Evolutionary conservation across 2,888 invertebrate genomes (phyloP), one percentile per base, ranked within the genome.

Genomic region (Sarcophaga caerulescens): DNA sequence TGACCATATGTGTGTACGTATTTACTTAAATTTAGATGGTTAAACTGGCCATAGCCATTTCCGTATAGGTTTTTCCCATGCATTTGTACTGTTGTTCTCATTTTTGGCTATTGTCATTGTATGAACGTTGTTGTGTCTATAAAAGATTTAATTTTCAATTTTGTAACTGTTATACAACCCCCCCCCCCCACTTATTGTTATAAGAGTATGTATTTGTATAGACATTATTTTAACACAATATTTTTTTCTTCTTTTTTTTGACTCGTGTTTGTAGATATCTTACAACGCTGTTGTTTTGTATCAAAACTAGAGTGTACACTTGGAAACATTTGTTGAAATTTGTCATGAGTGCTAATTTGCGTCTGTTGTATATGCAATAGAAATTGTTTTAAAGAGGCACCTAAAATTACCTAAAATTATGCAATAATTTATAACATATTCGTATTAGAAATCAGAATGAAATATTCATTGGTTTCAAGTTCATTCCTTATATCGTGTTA

Each of bases 151-250:
- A 52, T 52, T 52, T 17, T 5, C 52, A 17, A 52, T 14, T 52
- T 52, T 52, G 52, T 52, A 52, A 17, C 12, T 52, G 52, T 52
- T 52, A 52, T 52, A 8, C 35, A 0, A 1, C 2, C 35, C 1
- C 35, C 35, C 2, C 8, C 2, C 35, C 1, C 35, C 8, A 1
- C 2, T 8, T 10, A 14, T 52, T 52, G 52, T 52, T 52, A 2
- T 52, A 52, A 57, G n/a, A 11, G 25, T 57, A 68, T n/a, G n/a
- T n/a, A n/a, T n/a, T n/a, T n/a, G n/a, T n/a, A n/a, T n/a, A n/a
- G 35, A 62, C 68, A 74, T 74, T 62, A 75, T 81, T 62, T 69
- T 44, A 57, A 75, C 52, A 52, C 52, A 5, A 62, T 63, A 62
- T 52, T 57, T 52, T 23, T 63, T 66, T 14, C 63, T 3, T 35